phyloP scores from a whole-genome alignment of 2,888 invertebrate species.

The Phortica magna region DNA sequence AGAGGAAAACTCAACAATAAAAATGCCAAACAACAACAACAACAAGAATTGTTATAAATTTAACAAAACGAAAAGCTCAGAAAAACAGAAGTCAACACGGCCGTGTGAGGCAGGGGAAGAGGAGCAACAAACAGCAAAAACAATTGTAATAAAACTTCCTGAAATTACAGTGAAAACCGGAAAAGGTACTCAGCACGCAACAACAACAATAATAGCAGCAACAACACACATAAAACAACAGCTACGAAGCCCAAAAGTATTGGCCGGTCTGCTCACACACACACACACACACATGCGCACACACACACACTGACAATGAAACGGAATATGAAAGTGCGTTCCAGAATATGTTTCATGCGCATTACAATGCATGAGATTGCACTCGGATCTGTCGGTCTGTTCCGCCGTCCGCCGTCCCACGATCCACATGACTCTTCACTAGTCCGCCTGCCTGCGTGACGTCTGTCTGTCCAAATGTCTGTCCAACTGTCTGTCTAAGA shows the following conservation, averaged over 20 bases:
- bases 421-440: not conserved
- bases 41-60: not conserved
- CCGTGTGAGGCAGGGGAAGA: not conserved
- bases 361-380: not conserved
- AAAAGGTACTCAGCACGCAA: constrained; percentile 35
- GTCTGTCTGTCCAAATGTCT: not conserved
- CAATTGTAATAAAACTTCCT: constrained; percentile 41
- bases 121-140: constrained; percentile 12
- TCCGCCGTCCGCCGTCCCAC: not conserved
- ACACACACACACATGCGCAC: constrained; percentile 24
- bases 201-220: not conserved
- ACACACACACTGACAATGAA: constrained; percentile 27
- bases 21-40: not conserved
- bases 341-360: not conserved
- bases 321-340: constrained; percentile 12
- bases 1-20: not conserved
- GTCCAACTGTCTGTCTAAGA: not conserved
- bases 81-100: constrained; percentile 10
- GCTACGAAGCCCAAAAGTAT: too few species aligned
- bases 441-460: not conserved
- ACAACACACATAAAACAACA: not conserved
- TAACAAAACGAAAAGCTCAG: not conserved
- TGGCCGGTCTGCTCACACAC: not conserved
- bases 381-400: not conserved
- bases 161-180: constrained; percentile 43